Evolutionary conservation across 1,140 invertebrate genomes (phyloP).

Genomic region (Nylanderia fulva): DNA sequence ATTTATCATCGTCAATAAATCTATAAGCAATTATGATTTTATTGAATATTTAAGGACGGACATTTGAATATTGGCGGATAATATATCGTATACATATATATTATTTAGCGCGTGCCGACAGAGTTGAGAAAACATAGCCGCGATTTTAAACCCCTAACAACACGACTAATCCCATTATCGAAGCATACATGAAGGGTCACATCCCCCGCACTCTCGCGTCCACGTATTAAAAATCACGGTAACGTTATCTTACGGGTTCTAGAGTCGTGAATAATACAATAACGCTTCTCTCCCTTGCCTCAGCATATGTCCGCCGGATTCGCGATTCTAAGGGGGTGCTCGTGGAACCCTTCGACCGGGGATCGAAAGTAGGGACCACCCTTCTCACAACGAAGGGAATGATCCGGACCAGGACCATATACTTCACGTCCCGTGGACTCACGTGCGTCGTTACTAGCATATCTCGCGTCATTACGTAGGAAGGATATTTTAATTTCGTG

Average conservation of each 20-base stretch:
- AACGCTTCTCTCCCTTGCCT: slow-evolving; percentile 64
- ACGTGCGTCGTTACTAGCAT: slow-evolving; percentile 66
- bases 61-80: slow-evolving; percentile 32
- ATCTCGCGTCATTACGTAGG: slow-evolving; percentile 75
- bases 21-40: slow-evolving; percentile 13
- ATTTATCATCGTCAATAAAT: neutral
- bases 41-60: neutral
- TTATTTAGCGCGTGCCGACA: slow-evolving; percentile 12
- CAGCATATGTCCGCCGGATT: slow-evolving; percentile 76
- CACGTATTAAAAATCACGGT: slow-evolving; percentile 82
- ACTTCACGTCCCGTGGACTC: slow-evolving; percentile 28
- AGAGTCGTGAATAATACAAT: slow-evolving; percentile 80
- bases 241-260: slow-evolving; percentile 77
- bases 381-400: slow-evolving; percentile 49
- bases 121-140: slow-evolving; percentile 64
- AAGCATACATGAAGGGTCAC: slow-evolving; percentile 56
- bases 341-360: slow-evolving; percentile 62
- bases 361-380: slow-evolving; percentile 61
- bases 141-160: slow-evolving; percentile 75
- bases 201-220: slow-evolving; percentile 37
- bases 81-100: neutral
- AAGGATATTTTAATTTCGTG: slow-evolving; percentile 81
- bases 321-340: slow-evolving; percentile 60
- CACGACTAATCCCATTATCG: slow-evolving; percentile 81
- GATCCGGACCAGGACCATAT: slow-evolving; percentile 25